Percentiles rank a stretch among this genome's conserved stretches.
These are phyloP conservation scores for Etheostoma spectabile DNA, from an alignment of 2,113 vertebrate species.

Conservation along the genomic window DNA sequence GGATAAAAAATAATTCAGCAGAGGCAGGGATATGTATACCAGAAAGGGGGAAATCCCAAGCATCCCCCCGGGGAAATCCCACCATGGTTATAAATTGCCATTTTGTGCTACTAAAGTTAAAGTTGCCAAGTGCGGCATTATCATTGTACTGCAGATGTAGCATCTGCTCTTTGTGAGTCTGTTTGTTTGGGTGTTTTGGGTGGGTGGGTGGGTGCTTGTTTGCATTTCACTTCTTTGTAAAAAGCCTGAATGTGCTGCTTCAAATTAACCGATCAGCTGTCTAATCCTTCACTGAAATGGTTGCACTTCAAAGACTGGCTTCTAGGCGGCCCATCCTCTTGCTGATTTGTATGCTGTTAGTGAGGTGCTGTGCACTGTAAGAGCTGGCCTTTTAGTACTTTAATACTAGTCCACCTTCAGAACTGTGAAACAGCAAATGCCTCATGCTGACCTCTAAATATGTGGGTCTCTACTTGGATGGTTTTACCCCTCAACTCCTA, in stretches of 20 bases:
- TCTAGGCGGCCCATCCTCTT: conserved; percentile 18
- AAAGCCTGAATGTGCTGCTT: conserved; percentile 46
- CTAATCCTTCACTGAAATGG: conserved; percentile 53
- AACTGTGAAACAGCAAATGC: conserved; percentile 9
- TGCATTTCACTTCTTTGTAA: conserved; percentile 50
- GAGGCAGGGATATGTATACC: too few relatives aligned
- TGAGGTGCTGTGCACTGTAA: neutral
- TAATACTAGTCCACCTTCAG: conserved; percentile 2
- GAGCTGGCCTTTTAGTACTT: conserved; percentile 26
- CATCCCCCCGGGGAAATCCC: too few relatives aligned
- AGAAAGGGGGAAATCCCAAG: too few relatives aligned
- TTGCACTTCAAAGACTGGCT: conserved; percentile 55
- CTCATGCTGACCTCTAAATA: conserved; percentile 23
- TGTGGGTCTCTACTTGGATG: neutral
- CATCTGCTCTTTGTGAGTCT: conserved; percentile 36
- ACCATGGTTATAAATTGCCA: neutral
- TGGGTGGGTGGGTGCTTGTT: conserved; percentile 22
- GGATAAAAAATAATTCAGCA: too few relatives aligned
- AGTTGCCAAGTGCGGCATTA: conserved; percentile 15
- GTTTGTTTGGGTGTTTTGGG: conserved; percentile 4
- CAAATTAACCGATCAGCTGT: conserved; percentile 55
- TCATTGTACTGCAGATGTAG: conserved; percentile 33
- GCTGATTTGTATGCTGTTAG: conserved; percentile 10
- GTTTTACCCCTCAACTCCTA: conserved; percentile 15
- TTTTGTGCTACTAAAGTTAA: conserved; percentile 28